Evolutionary conservation across 2,797 vertebrate species (phyloP).

Genomic region (Lutjanus campechanus): DNA sequence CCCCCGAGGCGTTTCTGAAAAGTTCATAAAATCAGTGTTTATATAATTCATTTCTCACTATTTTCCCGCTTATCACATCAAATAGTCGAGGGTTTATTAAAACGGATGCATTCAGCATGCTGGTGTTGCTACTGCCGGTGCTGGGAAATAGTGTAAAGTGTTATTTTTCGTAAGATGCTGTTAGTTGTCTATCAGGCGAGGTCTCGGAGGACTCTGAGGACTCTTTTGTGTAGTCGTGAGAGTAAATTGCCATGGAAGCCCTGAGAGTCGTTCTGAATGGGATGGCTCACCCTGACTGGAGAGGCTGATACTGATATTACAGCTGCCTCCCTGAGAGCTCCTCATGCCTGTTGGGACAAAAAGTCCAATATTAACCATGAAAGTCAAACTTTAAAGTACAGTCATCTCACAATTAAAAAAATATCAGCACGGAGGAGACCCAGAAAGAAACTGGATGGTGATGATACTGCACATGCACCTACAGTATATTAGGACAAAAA

Average conservation of each 20-base stretch:
- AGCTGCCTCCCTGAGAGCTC: constrained; percentile 64
- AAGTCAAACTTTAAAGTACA: constrained; percentile 70
- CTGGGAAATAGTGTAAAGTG: constrained; percentile 53
- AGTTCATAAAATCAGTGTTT: constrained; percentile 80
- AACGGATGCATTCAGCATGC: constrained; percentile 54
- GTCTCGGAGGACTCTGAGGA: constrained; percentile 74
- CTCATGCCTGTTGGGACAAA: constrained; percentile 65
- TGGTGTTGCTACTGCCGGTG: neutral
- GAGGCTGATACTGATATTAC: constrained; percentile 79
- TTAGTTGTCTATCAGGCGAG: constrained; percentile 69
- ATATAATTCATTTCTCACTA: constrained; percentile 70
- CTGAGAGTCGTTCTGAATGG: constrained; percentile 71
- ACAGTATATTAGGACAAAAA: neutral
- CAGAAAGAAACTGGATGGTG: constrained; percentile 23
- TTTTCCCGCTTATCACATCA: constrained; percentile 65
- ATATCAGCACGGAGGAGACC: constrained; percentile 30
- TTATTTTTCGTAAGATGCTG: constrained; percentile 57
- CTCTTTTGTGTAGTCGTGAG: constrained; percentile 77
- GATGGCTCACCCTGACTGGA: constrained; percentile 72
- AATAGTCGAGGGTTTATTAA: constrained; percentile 68
- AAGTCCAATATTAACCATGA: constrained; percentile 70
- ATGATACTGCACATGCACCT: constrained; percentile 14
- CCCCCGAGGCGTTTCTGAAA: constrained; percentile 71
- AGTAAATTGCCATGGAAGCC: constrained; percentile 78
- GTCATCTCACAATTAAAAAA: constrained; percentile 59